Conservation (phyloP, 2,888 invertebrate species). For the Andrena marginata region DNA sequence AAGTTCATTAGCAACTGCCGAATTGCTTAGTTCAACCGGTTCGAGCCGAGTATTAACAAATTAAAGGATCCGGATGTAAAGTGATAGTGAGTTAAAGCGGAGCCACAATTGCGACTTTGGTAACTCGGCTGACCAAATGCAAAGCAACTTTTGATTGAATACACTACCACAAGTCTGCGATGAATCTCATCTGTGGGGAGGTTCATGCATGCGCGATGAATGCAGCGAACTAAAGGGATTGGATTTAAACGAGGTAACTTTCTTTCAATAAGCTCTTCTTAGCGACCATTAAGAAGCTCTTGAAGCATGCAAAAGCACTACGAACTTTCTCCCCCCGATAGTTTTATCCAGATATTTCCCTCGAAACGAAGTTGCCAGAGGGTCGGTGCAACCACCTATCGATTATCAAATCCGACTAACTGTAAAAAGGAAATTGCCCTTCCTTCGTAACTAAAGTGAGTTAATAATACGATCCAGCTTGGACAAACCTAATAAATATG, state of each 20-base stretch:
- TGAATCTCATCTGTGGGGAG: constrained; percentile 18
- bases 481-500: background rate
- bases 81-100: background rate
- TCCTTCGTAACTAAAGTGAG: background rate
- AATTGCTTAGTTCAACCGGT: background rate
- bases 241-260: constrained; percentile 68
- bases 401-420: constrained; percentile 12
- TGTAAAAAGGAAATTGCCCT: constrained; percentile 8
- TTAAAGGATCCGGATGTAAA: background rate
- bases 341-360: constrained; percentile 60
- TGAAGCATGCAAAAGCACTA: constrained; percentile 65
- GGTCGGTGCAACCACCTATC: constrained; percentile 20
- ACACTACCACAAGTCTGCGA: constrained; percentile 13
- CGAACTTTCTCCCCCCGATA: constrained; percentile 51
- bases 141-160: constrained; percentile 11
- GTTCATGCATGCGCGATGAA: constrained; percentile 58
- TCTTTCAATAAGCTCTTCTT: constrained; percentile 67
- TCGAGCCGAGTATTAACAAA: background rate
- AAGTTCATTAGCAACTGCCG: constrained; percentile 7
- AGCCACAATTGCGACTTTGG: constrained; percentile 1
- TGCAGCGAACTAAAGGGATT: constrained; percentile 52
- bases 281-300: constrained; percentile 64
- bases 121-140: constrained; percentile 15
- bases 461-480: background rate
- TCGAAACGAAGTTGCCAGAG: constrained; percentile 43